phyloP scores from a whole-genome alignment of 2,113 vertebrate genomes.

The Empidonax traillii region DNA sequence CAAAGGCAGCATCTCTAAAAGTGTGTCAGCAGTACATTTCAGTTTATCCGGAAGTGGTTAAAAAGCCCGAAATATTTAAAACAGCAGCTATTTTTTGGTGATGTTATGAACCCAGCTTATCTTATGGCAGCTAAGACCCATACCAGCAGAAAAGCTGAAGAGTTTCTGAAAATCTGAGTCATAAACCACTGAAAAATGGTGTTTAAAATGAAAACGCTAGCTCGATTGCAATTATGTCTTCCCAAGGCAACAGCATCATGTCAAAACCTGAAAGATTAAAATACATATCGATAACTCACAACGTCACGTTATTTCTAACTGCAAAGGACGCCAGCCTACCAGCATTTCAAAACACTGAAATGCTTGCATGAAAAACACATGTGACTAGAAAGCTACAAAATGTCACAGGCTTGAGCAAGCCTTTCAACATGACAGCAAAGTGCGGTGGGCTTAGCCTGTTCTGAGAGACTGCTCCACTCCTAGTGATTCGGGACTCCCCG shows the following conservation, averaged over 20 bases:
- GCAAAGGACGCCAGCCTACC: background rate
- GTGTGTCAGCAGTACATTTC: background rate
- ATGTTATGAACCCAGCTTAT: background rate
- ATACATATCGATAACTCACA: rapidly evolving
- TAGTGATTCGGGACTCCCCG: rapidly evolving
- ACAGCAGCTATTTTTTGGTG: background rate
- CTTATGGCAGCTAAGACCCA: background rate
- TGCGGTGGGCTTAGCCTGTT: too few species aligned
- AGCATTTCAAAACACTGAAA: background rate
- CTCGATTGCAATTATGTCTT: background rate
- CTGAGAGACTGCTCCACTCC: rapidly evolving
- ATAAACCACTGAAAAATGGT: background rate
- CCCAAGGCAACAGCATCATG: background rate
- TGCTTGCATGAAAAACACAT: background rate
- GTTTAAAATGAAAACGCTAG: slow-evolving; percentile 18
- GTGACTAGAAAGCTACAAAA: background rate
- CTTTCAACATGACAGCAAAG: background rate
- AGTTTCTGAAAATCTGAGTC: slow-evolving; percentile 30
- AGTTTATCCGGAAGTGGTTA: slow-evolving; percentile 17
- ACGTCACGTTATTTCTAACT: rapidly evolving
- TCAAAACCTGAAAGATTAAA: background rate
- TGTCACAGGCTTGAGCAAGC: background rate
- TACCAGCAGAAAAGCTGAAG: background rate
- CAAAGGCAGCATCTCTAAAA: background rate
- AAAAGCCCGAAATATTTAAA: background rate